Percentiles rank a stretch among this genome's conserved stretches.
Evolutionary conservation across 2,888 invertebrate species (phyloP).

Genomic region (Tiliacea citrago): DNA sequence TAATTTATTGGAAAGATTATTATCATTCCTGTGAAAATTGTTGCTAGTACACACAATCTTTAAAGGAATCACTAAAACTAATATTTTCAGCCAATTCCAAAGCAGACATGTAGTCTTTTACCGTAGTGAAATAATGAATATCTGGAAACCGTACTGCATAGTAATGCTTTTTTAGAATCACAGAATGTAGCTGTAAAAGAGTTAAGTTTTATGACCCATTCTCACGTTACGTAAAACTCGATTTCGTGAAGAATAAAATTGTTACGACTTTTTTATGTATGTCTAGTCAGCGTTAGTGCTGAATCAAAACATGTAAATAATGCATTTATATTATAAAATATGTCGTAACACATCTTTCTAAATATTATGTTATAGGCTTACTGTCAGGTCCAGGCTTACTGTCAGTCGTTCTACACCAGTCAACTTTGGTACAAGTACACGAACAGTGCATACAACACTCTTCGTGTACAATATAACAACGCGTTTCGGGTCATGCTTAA

Average conservation of each 20-base stretch:
- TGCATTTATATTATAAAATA: not conserved
- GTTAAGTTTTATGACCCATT: constrained; percentile 22
- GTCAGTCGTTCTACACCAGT: too few relatives aligned
- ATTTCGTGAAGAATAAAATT: constrained; percentile 40
- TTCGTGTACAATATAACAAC: too few relatives aligned
- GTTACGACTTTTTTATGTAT: constrained; percentile 25
- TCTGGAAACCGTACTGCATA: not conserved
- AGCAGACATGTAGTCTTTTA: not conserved
- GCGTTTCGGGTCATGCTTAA: too few relatives aligned
- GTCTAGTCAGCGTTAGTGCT: not conserved
- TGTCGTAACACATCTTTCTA: not conserved
- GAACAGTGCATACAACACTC: too few relatives aligned
- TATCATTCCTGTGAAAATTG: not conserved
- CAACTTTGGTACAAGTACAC: too few relatives aligned
- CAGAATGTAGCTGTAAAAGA: constrained; percentile 8
- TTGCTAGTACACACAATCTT: not conserved
- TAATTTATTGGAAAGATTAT: not conserved
- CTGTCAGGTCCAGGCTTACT: too few relatives aligned
- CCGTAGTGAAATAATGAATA: not conserved
- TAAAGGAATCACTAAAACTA: not conserved
- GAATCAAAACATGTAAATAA: constrained; percentile 11
- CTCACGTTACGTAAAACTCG: constrained; percentile 9
- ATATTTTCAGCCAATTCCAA: not conserved
- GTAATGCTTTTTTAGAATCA: constrained; percentile 4
- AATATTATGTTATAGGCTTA: too few relatives aligned